Conservation (phyloP, 2,113 vertebrate genomes). For the Halichoerus grypus region DNA sequence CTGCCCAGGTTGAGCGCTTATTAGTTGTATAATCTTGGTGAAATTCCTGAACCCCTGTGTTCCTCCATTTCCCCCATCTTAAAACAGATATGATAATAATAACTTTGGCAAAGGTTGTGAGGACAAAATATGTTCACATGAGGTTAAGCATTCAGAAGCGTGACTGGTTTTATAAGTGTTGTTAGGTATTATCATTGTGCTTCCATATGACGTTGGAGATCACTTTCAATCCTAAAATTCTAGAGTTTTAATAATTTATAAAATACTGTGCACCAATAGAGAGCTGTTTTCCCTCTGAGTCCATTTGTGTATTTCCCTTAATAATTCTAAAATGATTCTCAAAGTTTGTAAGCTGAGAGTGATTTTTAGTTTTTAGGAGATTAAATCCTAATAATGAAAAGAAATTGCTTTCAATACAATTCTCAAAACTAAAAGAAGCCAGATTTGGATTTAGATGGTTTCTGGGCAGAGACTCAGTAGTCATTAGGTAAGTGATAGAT, state of each 20-base stretch:
- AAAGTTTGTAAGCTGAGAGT: background rate
- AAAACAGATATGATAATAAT: background rate
- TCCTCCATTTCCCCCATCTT: background rate
- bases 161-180: background rate
- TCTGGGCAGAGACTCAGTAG: background rate
- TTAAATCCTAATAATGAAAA: background rate
- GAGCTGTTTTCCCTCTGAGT: background rate
- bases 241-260: background rate
- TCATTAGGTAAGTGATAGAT: background rate
- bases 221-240: background rate
- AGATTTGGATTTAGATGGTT: background rate
- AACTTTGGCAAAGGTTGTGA: background rate
- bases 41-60: background rate
- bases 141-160: background rate
- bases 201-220: background rate
- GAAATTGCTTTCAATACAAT: background rate
- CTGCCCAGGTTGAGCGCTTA: background rate
- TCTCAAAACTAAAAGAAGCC: background rate
- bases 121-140: background rate
- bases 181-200: background rate
- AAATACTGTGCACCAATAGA: background rate
- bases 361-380: background rate
- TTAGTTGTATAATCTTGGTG: background rate
- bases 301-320: background rate
- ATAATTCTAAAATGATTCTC: constrained; percentile 1